phyloP scores from a whole-genome alignment of 2,797 vertebrate species.

The Gambelia wislizenii region DNA sequence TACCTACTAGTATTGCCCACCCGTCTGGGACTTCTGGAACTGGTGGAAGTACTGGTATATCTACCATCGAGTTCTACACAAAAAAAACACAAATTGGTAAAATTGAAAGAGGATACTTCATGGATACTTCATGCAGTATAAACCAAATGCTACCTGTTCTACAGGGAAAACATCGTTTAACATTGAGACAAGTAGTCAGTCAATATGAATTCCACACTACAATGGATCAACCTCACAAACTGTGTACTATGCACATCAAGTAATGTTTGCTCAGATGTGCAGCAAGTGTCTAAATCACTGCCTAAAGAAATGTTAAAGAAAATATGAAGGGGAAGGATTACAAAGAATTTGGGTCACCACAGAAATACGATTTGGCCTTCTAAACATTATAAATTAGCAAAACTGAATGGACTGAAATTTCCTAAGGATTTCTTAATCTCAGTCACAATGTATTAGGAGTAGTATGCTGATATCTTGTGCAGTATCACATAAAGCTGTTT shows the following conservation, averaged over 20 bases:
- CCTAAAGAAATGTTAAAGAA: constrained; percentile 38
- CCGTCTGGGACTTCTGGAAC: constrained; percentile 47
- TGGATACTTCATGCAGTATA: constrained; percentile 58
- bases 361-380: constrained; percentile 27
- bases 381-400: constrained; percentile 11
- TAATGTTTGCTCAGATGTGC: constrained; percentile 53
- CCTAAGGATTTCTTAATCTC: constrained; percentile 32
- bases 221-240: constrained; percentile 24
- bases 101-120: constrained; percentile 53
- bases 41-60: constrained; percentile 49
- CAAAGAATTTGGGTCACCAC: constrained; percentile 52
- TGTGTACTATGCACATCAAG: constrained; percentile 40
- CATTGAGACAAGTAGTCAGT: constrained; percentile 51
- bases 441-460: constrained; percentile 30
- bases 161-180: constrained; percentile 56
- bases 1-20: constrained; percentile 51
- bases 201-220: constrained; percentile 67
- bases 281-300: constrained; percentile 57
- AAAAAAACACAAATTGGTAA: constrained; percentile 59
- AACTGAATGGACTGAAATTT: not conserved
- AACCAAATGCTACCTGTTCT: constrained; percentile 60
- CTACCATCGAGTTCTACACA: constrained; percentile 53
- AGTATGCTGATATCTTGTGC: constrained; percentile 39
- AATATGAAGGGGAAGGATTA: constrained; percentile 40
- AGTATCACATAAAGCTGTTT: not conserved